A percentile compares a stretch with the other conserved stretches of the same genome.
Evolutionary conservation across 1,140 invertebrate species (phyloP).

Genomic region (Globodera rostochiensis): DNA sequence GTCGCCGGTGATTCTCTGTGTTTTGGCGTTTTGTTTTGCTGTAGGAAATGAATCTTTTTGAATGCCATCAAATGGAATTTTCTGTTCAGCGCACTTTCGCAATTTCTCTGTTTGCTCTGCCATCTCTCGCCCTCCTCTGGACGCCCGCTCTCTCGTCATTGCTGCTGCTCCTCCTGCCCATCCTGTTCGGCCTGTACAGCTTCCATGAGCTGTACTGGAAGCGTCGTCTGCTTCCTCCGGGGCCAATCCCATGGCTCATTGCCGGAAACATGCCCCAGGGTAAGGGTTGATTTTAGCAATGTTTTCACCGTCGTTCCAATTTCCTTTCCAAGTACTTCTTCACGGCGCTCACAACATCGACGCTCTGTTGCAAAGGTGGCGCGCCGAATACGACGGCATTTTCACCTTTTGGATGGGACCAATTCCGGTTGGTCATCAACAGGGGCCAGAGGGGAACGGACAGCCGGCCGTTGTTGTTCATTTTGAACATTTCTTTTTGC

Average conservation of each 20-base stretch:
- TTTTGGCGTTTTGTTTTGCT: background rate
- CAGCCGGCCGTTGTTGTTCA: background rate
- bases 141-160: conserved; percentile 1
- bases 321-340: conserved; percentile 11
- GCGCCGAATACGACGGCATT: conserved; percentile 50
- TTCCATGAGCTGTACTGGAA: conserved; percentile 62
- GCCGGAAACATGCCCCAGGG: conserved; percentile 55
- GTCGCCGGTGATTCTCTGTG: background rate
- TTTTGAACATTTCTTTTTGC: background rate
- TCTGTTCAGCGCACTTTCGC: background rate
- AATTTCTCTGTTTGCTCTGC: background rate
- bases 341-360: conserved; percentile 44
- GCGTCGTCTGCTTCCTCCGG: conserved; percentile 53
- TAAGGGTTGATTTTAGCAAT: background rate
- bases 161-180: conserved; percentile 25
- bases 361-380: conserved; percentile 48
- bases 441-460: background rate
- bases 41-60: background rate
- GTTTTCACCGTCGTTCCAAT: background rate
- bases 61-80: background rate
- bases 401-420: conserved; percentile 65
- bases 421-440: conserved; percentile 13
- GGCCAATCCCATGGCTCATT: conserved; percentile 54
- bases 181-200: conserved; percentile 34
- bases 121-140: background rate